Conservation (phyloP, 2,888 invertebrate species). For the Ganaspis brasiliensis region DNA sequence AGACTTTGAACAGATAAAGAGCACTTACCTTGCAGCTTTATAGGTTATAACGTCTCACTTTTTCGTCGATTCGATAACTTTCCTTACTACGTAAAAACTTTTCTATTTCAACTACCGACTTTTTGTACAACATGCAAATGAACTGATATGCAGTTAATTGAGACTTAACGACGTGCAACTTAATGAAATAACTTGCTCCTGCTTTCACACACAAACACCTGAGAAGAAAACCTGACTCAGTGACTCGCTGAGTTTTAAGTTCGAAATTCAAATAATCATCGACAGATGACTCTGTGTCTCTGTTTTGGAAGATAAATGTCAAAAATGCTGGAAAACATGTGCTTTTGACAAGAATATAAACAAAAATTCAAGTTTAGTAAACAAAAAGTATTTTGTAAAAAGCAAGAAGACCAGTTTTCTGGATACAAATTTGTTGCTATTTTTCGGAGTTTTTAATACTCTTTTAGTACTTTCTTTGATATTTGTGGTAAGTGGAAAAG, state of each 20-base stretch:
- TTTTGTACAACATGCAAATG: background rate
- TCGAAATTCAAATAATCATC: background rate
- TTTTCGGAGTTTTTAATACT: too few relatives aligned
- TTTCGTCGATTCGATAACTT: slow-evolving; percentile 2
- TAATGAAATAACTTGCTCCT: slow-evolving; percentile 5
- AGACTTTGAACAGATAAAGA: slow-evolving; percentile 8
- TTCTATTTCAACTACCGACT: background rate
- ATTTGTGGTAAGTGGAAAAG: too few relatives aligned
- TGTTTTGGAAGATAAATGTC: background rate
- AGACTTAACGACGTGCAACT: background rate
- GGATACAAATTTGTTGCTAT: too few relatives aligned
- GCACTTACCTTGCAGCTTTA: slow-evolving; percentile 20
- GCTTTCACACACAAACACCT: background rate
- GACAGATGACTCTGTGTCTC: background rate
- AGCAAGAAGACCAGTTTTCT: too few relatives aligned
- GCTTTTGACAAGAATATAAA: too few relatives aligned
- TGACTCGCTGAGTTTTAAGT: slow-evolving; percentile 5
- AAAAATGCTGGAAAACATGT: background rate
- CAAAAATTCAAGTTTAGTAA: too few relatives aligned
- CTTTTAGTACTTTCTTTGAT: too few relatives aligned
- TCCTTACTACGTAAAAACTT: slow-evolving; percentile 5
- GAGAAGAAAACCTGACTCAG: too few relatives aligned
- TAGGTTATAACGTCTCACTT: slow-evolving; percentile 35
- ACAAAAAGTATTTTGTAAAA: too few relatives aligned
- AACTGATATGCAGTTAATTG: background rate